Evolutionary conservation across 2,797 vertebrate genomes (phyloP).

Genomic region (Tarsius wallacei): DNA sequence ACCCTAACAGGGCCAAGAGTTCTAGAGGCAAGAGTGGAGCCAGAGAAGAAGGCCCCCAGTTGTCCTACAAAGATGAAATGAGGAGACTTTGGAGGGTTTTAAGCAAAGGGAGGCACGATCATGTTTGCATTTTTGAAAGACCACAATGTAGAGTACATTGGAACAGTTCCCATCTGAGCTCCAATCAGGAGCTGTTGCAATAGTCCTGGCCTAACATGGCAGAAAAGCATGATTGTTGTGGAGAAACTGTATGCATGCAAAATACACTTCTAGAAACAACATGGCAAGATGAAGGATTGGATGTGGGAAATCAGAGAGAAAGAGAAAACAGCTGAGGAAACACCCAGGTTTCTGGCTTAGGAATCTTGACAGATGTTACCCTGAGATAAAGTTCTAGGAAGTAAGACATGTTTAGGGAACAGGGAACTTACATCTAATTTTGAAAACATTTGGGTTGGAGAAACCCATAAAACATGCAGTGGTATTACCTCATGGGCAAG

Average conservation of each 20-base stretch:
- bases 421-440: neutral
- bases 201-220: neutral
- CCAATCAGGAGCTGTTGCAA: accelerated
- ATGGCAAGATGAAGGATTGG: neutral
- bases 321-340: neutral
- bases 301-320: neutral
- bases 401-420: neutral
- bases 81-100: neutral
- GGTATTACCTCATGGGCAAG: neutral
- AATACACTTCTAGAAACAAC: neutral
- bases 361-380: neutral
- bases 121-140: too few relatives aligned
- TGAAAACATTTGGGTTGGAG: neutral
- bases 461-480: neutral
- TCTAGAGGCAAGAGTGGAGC: accelerated
- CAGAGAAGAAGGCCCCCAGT: neutral
- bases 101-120: neutral
- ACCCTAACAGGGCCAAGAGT: neutral
- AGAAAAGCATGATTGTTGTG: neutral
- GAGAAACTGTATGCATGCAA: neutral
- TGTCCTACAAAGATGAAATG: accelerated
- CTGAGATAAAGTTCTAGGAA: neutral
- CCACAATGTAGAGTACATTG: accelerated
- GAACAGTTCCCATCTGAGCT: neutral
- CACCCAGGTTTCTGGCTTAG: neutral